Conservation (phyloP, 2,113 vertebrate species). For the Bombycilla garrulus region DNA sequence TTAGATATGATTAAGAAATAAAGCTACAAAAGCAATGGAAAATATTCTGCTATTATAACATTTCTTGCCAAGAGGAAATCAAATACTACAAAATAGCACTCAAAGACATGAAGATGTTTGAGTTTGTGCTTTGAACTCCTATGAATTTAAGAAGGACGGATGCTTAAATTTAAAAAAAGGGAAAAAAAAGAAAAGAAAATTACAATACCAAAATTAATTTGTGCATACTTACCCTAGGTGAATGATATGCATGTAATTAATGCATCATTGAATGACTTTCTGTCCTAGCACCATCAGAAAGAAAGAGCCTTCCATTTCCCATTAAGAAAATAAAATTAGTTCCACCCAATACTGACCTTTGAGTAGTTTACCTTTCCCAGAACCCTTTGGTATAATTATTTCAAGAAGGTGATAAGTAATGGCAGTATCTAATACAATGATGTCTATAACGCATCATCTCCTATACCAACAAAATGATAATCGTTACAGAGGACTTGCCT, state of each 20-base stretch:
- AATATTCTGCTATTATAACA: neutral
- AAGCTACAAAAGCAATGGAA: neutral
- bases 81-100: neutral
- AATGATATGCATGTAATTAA: neutral
- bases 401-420: conserved; percentile 6
- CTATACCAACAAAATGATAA: neutral
- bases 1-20: neutral
- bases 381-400: neutral
- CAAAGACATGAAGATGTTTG: neutral
- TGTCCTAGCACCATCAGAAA: neutral
- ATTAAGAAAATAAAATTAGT: neutral
- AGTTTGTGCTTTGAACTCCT: neutral
- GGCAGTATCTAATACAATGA: neutral
- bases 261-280: neutral
- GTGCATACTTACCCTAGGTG: neutral
- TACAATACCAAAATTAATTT: neutral
- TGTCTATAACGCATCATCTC: neutral
- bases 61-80: neutral
- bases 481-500: neutral
- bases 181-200: rapidly evolving
- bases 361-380: neutral
- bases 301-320: neutral
- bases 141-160: neutral
- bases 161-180: neutral
- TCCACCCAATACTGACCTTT: neutral